phyloP scores from a whole-genome alignment of 2,888 invertebrate species.

The Pandemis cinnamomeana region DNA sequence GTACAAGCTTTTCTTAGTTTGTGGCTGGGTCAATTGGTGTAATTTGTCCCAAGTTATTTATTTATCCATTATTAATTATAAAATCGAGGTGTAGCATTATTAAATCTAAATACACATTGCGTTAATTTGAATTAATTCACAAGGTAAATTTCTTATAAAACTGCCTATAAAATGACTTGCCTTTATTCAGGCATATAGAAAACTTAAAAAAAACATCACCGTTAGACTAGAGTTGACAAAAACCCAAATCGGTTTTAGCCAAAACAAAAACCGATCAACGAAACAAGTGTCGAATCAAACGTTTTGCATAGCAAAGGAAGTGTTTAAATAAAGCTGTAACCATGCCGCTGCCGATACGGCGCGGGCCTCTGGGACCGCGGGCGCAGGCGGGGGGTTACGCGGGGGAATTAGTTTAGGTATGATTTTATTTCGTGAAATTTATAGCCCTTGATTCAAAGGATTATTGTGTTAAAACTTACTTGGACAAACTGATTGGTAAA shows the following conservation, averaged over 20 bases:
- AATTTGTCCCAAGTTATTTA: no score
- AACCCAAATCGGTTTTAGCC: constrained; percentile 11
- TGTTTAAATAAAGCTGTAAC: constrained; percentile 45
- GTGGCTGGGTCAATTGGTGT: no score
- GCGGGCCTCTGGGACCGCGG: constrained; percentile 34
- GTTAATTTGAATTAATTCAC: no score
- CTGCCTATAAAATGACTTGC: no score
- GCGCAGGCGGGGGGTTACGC: constrained; percentile 17
- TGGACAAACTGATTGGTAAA: no score
- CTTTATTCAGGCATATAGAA: no score
- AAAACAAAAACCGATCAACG: constrained; percentile 32
- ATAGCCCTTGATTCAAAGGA: background rate
- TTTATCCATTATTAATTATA: no score
- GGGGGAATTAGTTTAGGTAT: constrained; percentile 13
- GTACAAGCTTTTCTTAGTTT: no score
- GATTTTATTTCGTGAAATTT: background rate
- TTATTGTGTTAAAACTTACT: no score
- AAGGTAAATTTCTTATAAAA: no score
- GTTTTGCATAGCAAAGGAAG: constrained; percentile 49
- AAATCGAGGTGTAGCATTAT: no score
- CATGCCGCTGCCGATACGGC: constrained; percentile 28
- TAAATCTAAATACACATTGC: no score
- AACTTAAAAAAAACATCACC: background rate
- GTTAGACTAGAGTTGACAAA: background rate
- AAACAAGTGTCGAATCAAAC: constrained; percentile 46